These are phyloP conservation scores for Melangyna quadrimaculata DNA, from an alignment of 2,888 invertebrate genomes.

Conservation along the genomic window DNA sequence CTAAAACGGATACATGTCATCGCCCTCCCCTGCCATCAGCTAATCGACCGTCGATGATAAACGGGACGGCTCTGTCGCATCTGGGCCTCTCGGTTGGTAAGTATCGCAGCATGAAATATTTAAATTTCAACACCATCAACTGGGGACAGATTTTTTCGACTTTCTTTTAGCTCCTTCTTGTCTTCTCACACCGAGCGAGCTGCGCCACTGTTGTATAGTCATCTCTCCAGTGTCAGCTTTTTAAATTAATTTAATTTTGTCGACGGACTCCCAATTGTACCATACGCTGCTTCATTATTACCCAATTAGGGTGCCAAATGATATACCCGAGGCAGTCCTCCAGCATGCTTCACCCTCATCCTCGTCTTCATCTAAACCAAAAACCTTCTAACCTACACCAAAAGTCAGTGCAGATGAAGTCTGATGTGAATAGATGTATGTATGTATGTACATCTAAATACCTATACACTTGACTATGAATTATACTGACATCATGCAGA, in stretches of 20 bases:
- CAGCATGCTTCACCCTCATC: slow-evolving; percentile 34
- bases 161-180: neutral
- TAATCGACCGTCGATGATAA: neutral
- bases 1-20: slow-evolving; percentile 4
- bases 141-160: slow-evolving; percentile 25
- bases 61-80: neutral
- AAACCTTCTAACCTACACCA: neutral
- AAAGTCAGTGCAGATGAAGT: slow-evolving; percentile 2
- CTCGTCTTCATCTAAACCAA: slow-evolving; percentile 26
- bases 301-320: slow-evolving; percentile 67
- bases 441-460: slow-evolving; percentile 5
- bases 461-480: slow-evolving; percentile 15
- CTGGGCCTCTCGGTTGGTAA: neutral
- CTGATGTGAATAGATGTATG: slow-evolving; percentile 3
- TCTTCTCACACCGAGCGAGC: neutral
- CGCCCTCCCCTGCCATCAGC: neutral
- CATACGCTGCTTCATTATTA: slow-evolving; percentile 59
- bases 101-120: slow-evolving; percentile 57
- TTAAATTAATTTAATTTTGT: slow-evolving; percentile 67
- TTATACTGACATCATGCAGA: slow-evolving; percentile 41
- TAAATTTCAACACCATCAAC: slow-evolving; percentile 59
- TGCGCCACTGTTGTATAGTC: neutral
- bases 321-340: slow-evolving; percentile 23
- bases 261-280: slow-evolving; percentile 41
- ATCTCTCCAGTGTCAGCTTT: slow-evolving; percentile 25